Evolutionary conservation across 2,113 vertebrate species (phyloP).

Genomic region (Python bivittatus): DNA sequence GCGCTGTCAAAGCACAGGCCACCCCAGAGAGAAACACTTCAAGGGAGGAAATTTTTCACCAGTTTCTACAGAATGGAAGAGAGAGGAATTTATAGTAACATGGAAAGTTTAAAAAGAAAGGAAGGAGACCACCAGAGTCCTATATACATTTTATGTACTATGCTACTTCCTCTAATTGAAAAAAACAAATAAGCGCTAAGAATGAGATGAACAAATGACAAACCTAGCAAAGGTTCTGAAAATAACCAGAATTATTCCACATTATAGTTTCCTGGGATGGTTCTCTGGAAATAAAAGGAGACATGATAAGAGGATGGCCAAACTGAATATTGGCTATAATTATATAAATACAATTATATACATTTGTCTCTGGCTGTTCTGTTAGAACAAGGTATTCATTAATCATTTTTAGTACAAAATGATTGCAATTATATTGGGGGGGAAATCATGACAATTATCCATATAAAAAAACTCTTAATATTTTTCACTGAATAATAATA

Average conservation of each 20-base stretch:
- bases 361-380: not conserved
- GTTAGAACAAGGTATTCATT: not conserved
- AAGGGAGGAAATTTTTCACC: conserved; percentile 55
- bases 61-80: conserved; percentile 25
- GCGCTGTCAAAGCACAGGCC: conserved; percentile 34
- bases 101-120: conserved; percentile 26
- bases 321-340: not conserved
- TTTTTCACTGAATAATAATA: not conserved
- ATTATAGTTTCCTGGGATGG: fast-evolving
- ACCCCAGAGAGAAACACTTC: conserved; percentile 44
- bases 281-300: not conserved
- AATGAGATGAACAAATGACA: not conserved
- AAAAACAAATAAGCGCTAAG: conserved; percentile 1
- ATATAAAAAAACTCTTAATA: not conserved
- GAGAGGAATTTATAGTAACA: conserved; percentile 53
- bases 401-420: not conserved
- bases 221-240: not conserved
- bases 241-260: conserved; percentile 15
- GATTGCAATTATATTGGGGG: not conserved
- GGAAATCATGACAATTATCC: not conserved
- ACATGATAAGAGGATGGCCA: not conserved
- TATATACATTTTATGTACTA: not conserved
- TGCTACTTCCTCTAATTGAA: not conserved
- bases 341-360: not conserved
- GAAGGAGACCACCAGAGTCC: conserved; percentile 5